Percentiles rank a stretch among this genome's conserved stretches.
Conservation (phyloP, 2,797 vertebrate genomes). For the Poeciliopsis presidionis region DNA sequence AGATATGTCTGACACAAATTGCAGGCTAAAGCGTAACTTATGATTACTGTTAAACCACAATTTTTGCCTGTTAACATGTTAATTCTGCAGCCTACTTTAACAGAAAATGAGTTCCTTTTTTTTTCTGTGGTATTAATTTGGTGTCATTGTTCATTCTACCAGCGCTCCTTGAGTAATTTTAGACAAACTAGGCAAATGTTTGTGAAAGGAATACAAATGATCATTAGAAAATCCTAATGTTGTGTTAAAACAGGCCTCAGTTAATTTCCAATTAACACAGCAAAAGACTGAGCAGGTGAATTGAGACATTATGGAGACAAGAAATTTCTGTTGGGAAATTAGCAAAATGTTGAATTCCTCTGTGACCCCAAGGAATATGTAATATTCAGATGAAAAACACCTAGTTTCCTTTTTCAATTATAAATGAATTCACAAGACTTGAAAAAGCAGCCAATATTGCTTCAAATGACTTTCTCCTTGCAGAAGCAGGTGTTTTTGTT, state of each 20-base stretch:
- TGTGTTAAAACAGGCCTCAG: conserved; percentile 23
- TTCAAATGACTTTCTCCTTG: conserved; percentile 26
- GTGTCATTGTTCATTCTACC: not conserved
- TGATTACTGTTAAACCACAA: not conserved
- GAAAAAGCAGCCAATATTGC: conserved; percentile 35
- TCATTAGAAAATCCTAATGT: conserved; percentile 20
- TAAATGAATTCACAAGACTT: conserved; percentile 49
- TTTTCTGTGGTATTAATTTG: not conserved
- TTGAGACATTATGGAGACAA: conserved; percentile 35
- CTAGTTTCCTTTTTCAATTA: conserved; percentile 56
- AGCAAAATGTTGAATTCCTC: conserved; percentile 45
- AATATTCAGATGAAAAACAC: conserved; percentile 51
- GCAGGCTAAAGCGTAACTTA: not conserved
- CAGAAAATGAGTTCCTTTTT: not conserved
- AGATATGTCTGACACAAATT: not conserved
- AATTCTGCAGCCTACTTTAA: not conserved
- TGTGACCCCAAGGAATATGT: conserved; percentile 18
- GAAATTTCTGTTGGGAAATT: conserved; percentile 47
- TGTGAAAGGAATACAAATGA: not conserved
- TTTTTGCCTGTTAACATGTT: not conserved
- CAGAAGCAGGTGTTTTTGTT: conserved; percentile 8
- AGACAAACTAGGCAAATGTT: not conserved
- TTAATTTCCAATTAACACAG: conserved; percentile 44
- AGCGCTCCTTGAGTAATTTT: not conserved
- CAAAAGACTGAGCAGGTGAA: conserved; percentile 30